A percentile compares a stretch with the other conserved stretches of the same genome.
These are phyloP conservation scores for Muschampia plurimacula DNA, from an alignment of 2,888 invertebrate genomes.

Conservation along the genomic window DNA sequence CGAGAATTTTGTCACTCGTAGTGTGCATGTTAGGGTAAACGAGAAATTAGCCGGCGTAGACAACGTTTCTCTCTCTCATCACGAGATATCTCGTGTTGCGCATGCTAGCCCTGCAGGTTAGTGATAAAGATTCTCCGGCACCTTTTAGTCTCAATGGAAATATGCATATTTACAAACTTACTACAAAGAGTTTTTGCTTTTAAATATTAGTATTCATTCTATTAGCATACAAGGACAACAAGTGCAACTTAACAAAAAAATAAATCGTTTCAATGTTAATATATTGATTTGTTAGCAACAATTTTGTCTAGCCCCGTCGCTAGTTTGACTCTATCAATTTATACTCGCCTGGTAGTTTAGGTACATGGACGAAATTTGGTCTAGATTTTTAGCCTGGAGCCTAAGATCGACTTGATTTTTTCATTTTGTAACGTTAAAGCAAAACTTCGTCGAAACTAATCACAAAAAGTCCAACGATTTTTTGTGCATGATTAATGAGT, in stretches of 20 bases:
- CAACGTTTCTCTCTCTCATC: no score
- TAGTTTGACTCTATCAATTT: slow-evolving; percentile 26
- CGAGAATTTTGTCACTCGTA: no score
- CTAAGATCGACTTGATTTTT: not conserved
- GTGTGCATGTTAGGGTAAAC: no score
- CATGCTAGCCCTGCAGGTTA: no score
- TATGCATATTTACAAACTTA: not conserved
- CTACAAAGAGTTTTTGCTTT: slow-evolving; percentile 17
- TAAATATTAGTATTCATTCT: not conserved
- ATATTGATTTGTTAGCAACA: slow-evolving; percentile 15
- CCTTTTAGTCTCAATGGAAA: not conserved
- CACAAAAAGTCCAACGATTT: not conserved
- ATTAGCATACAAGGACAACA: slow-evolving; percentile 21
- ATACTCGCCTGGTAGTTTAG: slow-evolving; percentile 33
- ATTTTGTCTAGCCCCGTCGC: slow-evolving; percentile 22
- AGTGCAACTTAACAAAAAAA: slow-evolving; percentile 33
- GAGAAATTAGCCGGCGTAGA: no score
- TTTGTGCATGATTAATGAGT: not conserved
- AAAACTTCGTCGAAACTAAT: not conserved
- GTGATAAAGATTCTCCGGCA: not conserved
- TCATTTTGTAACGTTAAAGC: not conserved
- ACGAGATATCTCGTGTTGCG: no score
- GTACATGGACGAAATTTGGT: slow-evolving; percentile 32
- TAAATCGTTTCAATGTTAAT: slow-evolving; percentile 13
- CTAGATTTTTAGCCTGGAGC: slow-evolving; percentile 32